Conservation (phyloP, 1,140 invertebrate genomes). For the Drosophila tsacasi region DNA sequence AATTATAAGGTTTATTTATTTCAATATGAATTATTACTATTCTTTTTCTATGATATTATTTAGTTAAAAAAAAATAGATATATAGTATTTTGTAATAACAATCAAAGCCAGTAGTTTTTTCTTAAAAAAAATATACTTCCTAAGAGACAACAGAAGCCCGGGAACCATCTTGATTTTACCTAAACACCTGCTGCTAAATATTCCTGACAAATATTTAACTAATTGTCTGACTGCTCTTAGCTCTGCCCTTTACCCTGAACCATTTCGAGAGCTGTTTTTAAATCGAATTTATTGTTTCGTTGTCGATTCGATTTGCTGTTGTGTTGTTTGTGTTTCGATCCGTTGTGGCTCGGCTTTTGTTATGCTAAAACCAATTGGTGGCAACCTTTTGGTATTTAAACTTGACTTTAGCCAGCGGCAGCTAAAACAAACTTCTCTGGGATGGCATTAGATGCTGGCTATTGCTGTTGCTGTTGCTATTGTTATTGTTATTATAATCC, state of each 20-base stretch:
- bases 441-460: conserved; percentile 38
- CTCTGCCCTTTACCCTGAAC: conserved; percentile 59
- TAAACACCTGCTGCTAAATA: conserved; percentile 9
- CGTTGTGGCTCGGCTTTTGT: conserved; percentile 46
- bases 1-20: not conserved
- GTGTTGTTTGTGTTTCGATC: conserved; percentile 26
- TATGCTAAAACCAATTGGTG: conserved; percentile 67
- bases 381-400: conserved; percentile 64
- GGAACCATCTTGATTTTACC: not conserved
- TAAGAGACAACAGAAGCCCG: conserved; percentile 1
- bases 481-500: conserved; percentile 62
- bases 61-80: not conserved
- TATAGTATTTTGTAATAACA: too few species aligned
- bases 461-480: conserved; percentile 10
- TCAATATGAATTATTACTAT: too few species aligned
- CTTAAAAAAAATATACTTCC: not conserved
- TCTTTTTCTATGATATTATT: not conserved
- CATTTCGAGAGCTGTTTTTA: conserved; percentile 46
- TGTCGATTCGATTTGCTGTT: conserved; percentile 2
- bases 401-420: conserved; percentile 54
- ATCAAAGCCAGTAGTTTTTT: not conserved
- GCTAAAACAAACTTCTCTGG: conserved; percentile 50
- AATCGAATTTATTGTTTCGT: conserved; percentile 66
- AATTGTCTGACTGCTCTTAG: conserved; percentile 25
- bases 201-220: conserved; percentile 21